Evolutionary conservation across 1,140 invertebrate species (phyloP).

Genomic region (Phocides pigmalion): DNA sequence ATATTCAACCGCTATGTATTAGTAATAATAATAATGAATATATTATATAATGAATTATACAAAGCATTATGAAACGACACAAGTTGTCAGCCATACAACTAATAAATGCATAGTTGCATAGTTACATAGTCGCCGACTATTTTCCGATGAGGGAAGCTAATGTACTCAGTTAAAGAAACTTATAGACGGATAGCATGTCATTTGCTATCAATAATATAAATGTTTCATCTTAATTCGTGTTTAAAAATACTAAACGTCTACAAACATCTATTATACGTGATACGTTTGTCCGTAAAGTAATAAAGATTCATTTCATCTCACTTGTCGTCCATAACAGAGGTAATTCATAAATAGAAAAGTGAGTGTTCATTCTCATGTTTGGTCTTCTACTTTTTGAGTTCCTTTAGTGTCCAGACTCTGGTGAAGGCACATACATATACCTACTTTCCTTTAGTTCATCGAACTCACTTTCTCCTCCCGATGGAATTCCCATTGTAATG

Average conservation of each 20-base stretch:
- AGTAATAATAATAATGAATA: slow-evolving; percentile 13
- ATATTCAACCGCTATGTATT: not conserved
- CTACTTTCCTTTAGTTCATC: slow-evolving; percentile 78
- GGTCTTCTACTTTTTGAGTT: slow-evolving; percentile 23
- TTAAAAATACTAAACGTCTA: not conserved
- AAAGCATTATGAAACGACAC: not conserved
- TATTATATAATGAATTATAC: slow-evolving; percentile 19
- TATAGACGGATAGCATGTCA: not conserved
- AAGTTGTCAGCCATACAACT: not conserved
- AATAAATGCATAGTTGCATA: slow-evolving; percentile 1
- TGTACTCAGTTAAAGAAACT: not conserved
- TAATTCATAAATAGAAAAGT: slow-evolving; percentile 18
- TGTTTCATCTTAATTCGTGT: not conserved
- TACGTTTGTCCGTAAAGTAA: not conserved
- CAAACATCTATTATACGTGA: not conserved
- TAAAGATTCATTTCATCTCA: not conserved
- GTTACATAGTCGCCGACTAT: slow-evolving; percentile 1
- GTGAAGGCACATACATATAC: slow-evolving; percentile 41
- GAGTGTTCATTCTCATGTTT: slow-evolving; percentile 13
- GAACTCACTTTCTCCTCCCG: slow-evolving; percentile 79
- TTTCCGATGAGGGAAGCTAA: slow-evolving; percentile 11
- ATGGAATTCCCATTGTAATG: slow-evolving; percentile 67
- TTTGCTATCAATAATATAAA: not conserved
- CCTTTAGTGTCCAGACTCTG: slow-evolving; percentile 23
- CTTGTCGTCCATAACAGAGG: not conserved